These are phyloP conservation scores for Pandemis cinnamomeana DNA, from an alignment of 2,888 invertebrate genomes.

Conservation along the genomic window DNA sequence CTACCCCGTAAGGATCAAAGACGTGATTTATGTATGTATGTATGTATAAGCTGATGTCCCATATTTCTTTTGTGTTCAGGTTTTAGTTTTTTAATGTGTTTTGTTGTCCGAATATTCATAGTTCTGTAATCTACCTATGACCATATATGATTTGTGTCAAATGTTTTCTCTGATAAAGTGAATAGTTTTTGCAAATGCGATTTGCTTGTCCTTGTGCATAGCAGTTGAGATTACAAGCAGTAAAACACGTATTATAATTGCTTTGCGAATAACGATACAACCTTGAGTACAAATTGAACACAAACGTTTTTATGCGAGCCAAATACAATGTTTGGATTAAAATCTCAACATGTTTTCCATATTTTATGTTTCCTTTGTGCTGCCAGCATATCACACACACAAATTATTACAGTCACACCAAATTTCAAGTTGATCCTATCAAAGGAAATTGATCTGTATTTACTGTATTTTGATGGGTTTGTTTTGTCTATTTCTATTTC, in stretches of 20 bases:
- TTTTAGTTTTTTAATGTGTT: no score
- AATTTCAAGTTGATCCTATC: no score
- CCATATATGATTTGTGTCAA: neutral
- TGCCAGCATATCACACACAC: neutral
- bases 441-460: no score
- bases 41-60: no score
- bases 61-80: no score
- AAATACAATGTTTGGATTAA: neutral
- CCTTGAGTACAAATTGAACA: neutral
- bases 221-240: conserved; percentile 2
- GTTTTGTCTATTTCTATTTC: no score
- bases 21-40: no score
- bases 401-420: no score
- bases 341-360: neutral
- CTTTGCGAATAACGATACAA: neutral
- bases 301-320: neutral
- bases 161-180: neutral
- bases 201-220: neutral
- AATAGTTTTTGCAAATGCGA: conserved; percentile 9
- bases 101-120: no score
- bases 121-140: no score
- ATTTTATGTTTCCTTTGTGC: neutral
- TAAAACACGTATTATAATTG: conserved; percentile 2
- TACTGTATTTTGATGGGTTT: no score
- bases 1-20: no score